phyloP scores from a whole-genome alignment of 2,797 vertebrate species.

The Coreius guichenoti region DNA sequence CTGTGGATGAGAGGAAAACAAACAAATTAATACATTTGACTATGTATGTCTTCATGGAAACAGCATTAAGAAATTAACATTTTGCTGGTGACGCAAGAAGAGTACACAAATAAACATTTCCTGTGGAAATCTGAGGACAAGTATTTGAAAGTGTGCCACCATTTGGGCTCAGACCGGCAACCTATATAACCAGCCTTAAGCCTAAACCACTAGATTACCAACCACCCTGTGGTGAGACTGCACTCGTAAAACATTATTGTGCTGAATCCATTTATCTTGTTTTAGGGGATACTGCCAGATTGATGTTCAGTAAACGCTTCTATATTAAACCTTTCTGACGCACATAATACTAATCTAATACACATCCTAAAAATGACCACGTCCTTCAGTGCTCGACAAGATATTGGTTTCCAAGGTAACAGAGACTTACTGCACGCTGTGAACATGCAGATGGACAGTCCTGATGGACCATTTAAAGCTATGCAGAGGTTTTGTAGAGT shows the following conservation, averaged over 20 bases:
- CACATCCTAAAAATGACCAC: slow-evolving; percentile 55
- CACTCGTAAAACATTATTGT: neutral
- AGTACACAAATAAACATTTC: neutral
- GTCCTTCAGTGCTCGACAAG: slow-evolving; percentile 40
- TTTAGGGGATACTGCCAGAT: slow-evolving; percentile 27
- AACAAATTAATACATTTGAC: neutral
- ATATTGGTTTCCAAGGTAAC: slow-evolving; percentile 62
- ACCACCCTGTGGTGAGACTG: neutral
- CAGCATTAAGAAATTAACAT: neutral
- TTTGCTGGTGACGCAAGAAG: slow-evolving; percentile 5
- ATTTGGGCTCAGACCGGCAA: slow-evolving; percentile 9
- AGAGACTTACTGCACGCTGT: slow-evolving; percentile 40
- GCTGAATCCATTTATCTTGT: slow-evolving; percentile 18
- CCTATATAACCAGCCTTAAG: slow-evolving; percentile 8
- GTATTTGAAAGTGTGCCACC: neutral
- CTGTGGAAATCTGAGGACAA: neutral
- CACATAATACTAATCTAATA: slow-evolving; percentile 60
- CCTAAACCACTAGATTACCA: neutral
- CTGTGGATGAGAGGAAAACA: slow-evolving; percentile 68
- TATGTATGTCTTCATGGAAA: neutral
- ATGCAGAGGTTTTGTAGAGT: neutral
- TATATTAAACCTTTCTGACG: slow-evolving; percentile 60
- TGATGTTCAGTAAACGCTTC: slow-evolving; percentile 53
- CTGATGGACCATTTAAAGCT: slow-evolving; percentile 43
- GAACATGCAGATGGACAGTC: slow-evolving; percentile 20